Evolutionary conservation across 1,140 invertebrate genomes (phyloP), one percentile per base, ranked within the genome.

Genomic region (Lepidostoma basale): DNA sequence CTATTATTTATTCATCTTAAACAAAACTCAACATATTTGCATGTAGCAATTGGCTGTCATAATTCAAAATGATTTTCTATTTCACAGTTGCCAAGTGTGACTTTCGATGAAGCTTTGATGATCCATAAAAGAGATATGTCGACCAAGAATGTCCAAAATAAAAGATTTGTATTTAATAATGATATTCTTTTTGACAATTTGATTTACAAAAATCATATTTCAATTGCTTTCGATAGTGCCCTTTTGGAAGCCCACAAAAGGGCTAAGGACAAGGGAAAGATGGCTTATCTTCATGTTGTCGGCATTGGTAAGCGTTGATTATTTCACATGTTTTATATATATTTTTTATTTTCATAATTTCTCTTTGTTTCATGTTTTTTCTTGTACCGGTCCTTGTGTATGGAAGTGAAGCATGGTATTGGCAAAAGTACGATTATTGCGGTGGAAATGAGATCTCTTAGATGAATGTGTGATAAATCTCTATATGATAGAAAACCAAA

Each of bases 281-380:
- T 60, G n/a, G 76, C 74, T 0, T 78, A 74, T 64, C 67, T 80
- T 25, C 74, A 79, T 69, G 67, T 83, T 45, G 77, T 83, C 47
- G 82, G 82, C n/a, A 78, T 78, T 56, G 78, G 78, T 80, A 56
- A 56, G n/a, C n/a, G n/a, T n/a, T n/a, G n/a, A n/a, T n/a, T n/a
- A n/a, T n/a, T n/a, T n/a, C n/a, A n/a, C n/a, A n/a, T n/a, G n/a
- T n/a, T n/a, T n/a, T 36, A n/a, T 36, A 2, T 36, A 36, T 36
- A 36, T 36, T 1, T 36, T 12, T 36, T 8, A 33, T n/a, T n/a
- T n/a, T n/a, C n/a, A 18, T 56, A 6, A 52, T 28, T 8, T 1
- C 8, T 23, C 4, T 3, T 49, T 49, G 5, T 23, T 1, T 1
- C 20, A 4, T 12, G 8, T 23, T 23, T 23, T 12, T 25, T 9